Base-by-base conservation (phyloP, 2,888 invertebrate genomes). In the Dorcus hopei region DNA sequence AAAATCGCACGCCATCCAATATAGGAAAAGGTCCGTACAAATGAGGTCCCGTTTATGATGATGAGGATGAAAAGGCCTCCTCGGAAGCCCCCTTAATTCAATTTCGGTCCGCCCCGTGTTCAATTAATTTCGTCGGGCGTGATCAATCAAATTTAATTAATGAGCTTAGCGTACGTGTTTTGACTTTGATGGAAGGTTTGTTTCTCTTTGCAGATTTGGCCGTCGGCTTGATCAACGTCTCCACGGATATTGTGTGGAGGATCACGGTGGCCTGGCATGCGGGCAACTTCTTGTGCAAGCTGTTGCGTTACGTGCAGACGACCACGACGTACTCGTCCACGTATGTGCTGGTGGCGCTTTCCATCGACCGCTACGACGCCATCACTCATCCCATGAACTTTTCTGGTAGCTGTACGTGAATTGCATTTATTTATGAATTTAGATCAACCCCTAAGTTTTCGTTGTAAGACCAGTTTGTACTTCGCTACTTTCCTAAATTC, bases 371-470 rank as follows among this genome's bases (percentile, higher is more conserved):
- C 70, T 95, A 94, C 75, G 95, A 95, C 72, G 95, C 95, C 64
- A 95, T 95, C 73, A 93, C 93, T 9, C 91, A 93, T 79, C 95
- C 95, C 0, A 93, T 95, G 93, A 95, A 95, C 80, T 95, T 95
- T 79, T 92, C 93, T 53, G 92, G 93, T 72, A 93, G 94, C 76
- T 94, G 95, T 95, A 82, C 91, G 94, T 91, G 75, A 3, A 3
- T 61, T 39, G n/a, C 23, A 38, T 39, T 16, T 26, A 4, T 4
- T 26, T 26, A 26, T 4, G 4, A 26, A 26, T 26, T 6, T 5
- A 4, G 6, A 26, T 26, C 26, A 26, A 3, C 5, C 26, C 26
- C 26, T 26, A 26, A 26, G 26, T 26, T 26, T 26, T 26, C 6
- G 5, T 33, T 33, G 26, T 6, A 33, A 33, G 1, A 33, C 6